phyloP scores from a whole-genome alignment of 1,140 invertebrate species.

The Musca domestica region DNA sequence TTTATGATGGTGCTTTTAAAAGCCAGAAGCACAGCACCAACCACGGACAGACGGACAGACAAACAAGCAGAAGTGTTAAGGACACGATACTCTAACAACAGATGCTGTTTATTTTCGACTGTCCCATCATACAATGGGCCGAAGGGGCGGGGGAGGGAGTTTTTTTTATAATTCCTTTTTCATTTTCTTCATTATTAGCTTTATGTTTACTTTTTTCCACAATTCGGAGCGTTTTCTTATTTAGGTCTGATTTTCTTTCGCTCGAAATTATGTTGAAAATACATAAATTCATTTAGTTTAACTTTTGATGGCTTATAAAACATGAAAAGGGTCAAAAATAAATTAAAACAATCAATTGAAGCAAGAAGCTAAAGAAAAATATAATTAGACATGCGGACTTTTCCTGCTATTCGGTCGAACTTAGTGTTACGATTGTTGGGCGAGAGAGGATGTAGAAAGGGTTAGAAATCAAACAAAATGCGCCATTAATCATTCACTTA shows the following conservation, averaged over 20 bases:
- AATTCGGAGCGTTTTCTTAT: too few relatives aligned
- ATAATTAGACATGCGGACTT: too few relatives aligned
- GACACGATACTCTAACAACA: background rate
- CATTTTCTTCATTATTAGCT: slow-evolving; percentile 2
- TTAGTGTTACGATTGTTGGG: too few relatives aligned
- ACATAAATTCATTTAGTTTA: background rate
- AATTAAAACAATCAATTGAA: slow-evolving; percentile 19
- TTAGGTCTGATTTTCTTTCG: too few relatives aligned
- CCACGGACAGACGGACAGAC: background rate
- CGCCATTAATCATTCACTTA: too few relatives aligned
- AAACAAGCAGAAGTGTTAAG: background rate
- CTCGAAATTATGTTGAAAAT: background rate
- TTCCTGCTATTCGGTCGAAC: too few relatives aligned
- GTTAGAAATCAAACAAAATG: too few relatives aligned
- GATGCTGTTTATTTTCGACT: too few relatives aligned
- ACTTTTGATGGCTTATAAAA: slow-evolving; percentile 14
- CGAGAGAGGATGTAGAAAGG: too few relatives aligned
- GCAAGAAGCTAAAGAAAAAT: too few relatives aligned
- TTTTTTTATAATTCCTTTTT: background rate
- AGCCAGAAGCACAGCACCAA: background rate
- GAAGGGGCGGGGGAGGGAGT: background rate
- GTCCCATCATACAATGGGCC: too few relatives aligned
- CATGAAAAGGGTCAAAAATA: slow-evolving; percentile 12
- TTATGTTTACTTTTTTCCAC: background rate
- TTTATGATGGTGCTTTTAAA: background rate